Conservation (phyloP, 2,888 invertebrate species). For the Drosophila limbata region DNA sequence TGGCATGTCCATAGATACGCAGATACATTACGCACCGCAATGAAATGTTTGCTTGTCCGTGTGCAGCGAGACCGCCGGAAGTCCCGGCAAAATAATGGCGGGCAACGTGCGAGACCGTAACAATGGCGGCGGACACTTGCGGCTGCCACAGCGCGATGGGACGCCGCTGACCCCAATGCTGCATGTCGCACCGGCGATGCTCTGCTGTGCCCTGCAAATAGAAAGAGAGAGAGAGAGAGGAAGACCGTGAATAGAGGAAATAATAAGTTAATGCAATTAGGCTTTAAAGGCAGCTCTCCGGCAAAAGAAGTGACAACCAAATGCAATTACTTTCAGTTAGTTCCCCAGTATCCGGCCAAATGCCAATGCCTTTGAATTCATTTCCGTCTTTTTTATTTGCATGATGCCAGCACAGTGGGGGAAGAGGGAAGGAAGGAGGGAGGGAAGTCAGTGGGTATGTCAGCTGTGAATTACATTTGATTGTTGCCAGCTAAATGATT, state of each 20-base stretch:
- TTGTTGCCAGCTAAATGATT: slow-evolving; percentile 69
- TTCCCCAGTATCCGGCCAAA: background rate
- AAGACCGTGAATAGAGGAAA: slow-evolving; percentile 20
- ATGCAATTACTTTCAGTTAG: slow-evolving; percentile 61
- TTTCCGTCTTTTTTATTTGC: slow-evolving; percentile 59
- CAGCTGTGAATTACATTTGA: slow-evolving; percentile 66
- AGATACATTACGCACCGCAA: slow-evolving; percentile 84
- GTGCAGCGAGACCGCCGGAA: slow-evolving; percentile 92
- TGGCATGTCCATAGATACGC: slow-evolving; percentile 6
- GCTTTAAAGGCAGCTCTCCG: slow-evolving; percentile 44
- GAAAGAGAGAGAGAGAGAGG: background rate
- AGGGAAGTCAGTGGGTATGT: background rate
- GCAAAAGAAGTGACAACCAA: slow-evolving; percentile 47
- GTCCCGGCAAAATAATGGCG: slow-evolving; percentile 94
- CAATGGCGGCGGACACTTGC: slow-evolving; percentile 89
- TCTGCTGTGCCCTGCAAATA: slow-evolving; percentile 86
- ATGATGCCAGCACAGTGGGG: slow-evolving; percentile 13
- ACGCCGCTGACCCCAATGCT: slow-evolving; percentile 29
- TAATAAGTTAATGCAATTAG: slow-evolving; percentile 74
- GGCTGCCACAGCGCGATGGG: slow-evolving; percentile 83
- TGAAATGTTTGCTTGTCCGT: slow-evolving; percentile 89
- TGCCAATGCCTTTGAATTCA: slow-evolving; percentile 34
- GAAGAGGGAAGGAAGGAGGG: background rate
- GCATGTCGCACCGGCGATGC: slow-evolving; percentile 84
- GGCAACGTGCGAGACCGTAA: slow-evolving; percentile 94